Evolutionary conservation across 35 echinoderm and acorn worm genomes (phyloP), one percentile per base, ranked within the genome.

Genomic region (Ophiothrix spiculata): DNA sequence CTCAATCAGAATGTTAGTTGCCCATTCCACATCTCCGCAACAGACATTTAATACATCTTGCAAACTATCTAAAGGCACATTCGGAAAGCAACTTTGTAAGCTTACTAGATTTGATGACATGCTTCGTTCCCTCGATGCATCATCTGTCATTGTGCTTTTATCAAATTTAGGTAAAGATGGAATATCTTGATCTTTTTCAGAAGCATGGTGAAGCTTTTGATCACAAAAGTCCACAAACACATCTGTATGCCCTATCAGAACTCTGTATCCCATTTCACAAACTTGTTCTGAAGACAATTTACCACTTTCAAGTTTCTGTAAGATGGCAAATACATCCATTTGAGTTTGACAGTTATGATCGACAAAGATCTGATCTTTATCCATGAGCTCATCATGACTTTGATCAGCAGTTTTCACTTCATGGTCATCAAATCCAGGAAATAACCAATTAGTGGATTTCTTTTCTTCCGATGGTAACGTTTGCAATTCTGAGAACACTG

Each of bases 111-210:
- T 91, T 37, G 35, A 69, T 10, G 45, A 35, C 4, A 79, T 37
- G 17, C 54, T 40, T 14, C 28, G 23, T 79, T 79, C 77, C 4
- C 38, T 35, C 36, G 31, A 6, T 29, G 46, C 40, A 32, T 78
- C 81, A 35, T 94, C 92, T 21, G 93, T 95, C 93, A 95, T 95
- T 60, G 87, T 88, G 38, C 93, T 88, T 42, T 95, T 78, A 63
- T 95, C 79, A 75, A 91, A 82, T 81, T 88, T 91, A 23, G 73
- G 40, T 4, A 56, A 74, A 19, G 63, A 31, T 45, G 93, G 93
- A 78, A 95, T 91, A 69, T 69, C 60, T 11, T 54, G 45, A 69
- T 69, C 60, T 15, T 12, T 69, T 6, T 2, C 3, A 25, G 60
- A 6, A 15, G 25, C 3, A 1, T 69, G 16, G 17, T 15, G 16